Evolutionary conservation across 2,113 vertebrate species (phyloP).

Genomic region (Sterna hirundo): DNA sequence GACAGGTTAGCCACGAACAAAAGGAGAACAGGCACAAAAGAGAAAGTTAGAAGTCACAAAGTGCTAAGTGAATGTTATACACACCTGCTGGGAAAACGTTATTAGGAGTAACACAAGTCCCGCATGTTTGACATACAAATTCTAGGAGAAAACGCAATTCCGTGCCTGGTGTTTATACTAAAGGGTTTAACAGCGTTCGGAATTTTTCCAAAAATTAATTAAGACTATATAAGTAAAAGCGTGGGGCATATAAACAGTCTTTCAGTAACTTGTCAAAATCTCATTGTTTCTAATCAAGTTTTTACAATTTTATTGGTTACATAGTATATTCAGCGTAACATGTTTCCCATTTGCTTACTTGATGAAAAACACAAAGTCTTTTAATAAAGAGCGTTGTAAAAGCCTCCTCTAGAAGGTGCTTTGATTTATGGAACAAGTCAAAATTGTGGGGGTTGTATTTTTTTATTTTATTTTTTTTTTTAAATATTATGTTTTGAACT

Average conservation of each 20-base stretch:
- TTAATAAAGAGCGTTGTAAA: neutral
- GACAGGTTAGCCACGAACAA: constrained; percentile 67
- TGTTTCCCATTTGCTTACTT: neutral
- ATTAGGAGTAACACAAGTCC: neutral
- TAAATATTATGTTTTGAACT: neutral
- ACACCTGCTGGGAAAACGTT: neutral
- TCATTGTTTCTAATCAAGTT: neutral
- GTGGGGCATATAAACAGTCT: neutral
- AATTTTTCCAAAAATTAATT: neutral
- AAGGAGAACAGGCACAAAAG: constrained; percentile 69
- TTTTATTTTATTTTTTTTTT: neutral
- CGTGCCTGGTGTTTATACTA: neutral
- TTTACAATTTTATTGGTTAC: neutral
- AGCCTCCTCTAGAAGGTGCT: neutral
- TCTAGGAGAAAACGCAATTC: neutral
- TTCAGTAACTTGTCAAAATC: neutral
- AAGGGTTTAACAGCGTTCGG: neutral
- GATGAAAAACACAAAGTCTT: neutral
- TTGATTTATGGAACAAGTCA: neutral
- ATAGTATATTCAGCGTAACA: neutral
- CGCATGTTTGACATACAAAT: neutral
- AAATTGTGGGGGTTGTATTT: neutral
- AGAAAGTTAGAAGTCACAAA: constrained; percentile 52
- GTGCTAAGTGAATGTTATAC: neutral
- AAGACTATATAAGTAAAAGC: neutral